Evolutionary conservation across 2,113 vertebrate genomes (phyloP), one percentile per base, ranked within the genome.

Genomic region (Probosciger aterrimus): DNA sequence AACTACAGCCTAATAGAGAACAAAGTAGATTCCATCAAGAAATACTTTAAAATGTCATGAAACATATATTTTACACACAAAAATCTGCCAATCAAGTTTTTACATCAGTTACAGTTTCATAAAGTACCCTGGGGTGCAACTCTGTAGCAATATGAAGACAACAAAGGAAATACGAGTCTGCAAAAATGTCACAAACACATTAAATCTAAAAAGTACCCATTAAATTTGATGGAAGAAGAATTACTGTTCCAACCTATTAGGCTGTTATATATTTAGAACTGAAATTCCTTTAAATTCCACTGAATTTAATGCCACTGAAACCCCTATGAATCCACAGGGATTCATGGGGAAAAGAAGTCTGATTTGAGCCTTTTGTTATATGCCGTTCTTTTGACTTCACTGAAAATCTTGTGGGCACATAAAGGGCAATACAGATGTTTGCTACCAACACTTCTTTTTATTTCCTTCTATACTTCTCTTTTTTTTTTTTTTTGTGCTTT

Each of bases 61-160:
- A 97, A 89, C 83, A 81, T 95, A 11, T 83, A 67, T 92, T 95
- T 94, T 86, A 46, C 44, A 91, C 86, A 89, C 75, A 50, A 81
- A 97, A 96, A 86, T 89, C 83, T 95, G 82, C 44, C 82, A 86
- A 86, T 97, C 90, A 77, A 81, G n/a, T 79, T 97, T 97, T 97
- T 92, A 94, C 59, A 78, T 94, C 95, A 88, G 80, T 96, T 95
- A 91, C 94, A 91, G 93, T 96, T 96, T 97, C 90, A 92, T 94
- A 93, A 96, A 95, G 84, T 97, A 93, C 95, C 95, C 94, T 53
- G 75, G 90, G 73, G 96, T 97, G 78, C 1, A 2, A 90, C 86
- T 96, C 77, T 89, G 47, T 74, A 86, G 80, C 71, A 90, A 80
- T 92, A 43, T 59, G 94, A 96, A 94, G 79, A 96, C 82, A 93